A percentile compares a stretch with the other conserved stretches of the same genome.
Evolutionary conservation across 2,888 invertebrate genomes (phyloP).

Genomic region (Rhamphomyia laevipes): DNA sequence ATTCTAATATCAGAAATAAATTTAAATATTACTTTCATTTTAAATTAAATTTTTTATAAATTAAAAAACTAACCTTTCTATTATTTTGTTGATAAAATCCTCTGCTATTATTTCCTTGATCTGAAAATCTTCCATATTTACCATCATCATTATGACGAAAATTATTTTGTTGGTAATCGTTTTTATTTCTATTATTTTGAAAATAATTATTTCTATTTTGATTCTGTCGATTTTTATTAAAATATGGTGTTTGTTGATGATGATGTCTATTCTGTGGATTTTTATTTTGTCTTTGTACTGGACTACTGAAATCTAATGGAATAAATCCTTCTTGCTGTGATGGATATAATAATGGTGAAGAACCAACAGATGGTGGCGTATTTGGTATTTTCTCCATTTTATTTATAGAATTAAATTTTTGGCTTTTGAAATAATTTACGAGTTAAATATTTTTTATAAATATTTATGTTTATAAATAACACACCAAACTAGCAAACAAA

Average conservation of each 20-base stretch:
- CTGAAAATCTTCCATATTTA: conserved; percentile 1
- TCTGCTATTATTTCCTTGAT: neutral
- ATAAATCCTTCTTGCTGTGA: conserved; percentile 29
- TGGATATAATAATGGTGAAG: conserved; percentile 23
- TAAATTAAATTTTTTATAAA: no score
- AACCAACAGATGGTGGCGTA: neutral
- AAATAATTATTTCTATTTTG: conserved; percentile 8
- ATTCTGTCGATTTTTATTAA: conserved; percentile 11
- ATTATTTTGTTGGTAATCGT: conserved; percentile 3
- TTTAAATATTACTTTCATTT: neutral
- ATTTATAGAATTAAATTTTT: no score
- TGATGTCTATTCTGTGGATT: neutral
- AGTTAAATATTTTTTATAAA: no score
- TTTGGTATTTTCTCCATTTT: no score
- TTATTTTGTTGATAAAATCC: neutral
- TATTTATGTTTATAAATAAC: no score
- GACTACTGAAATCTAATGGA: conserved; percentile 24
- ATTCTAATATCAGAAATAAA: neutral
- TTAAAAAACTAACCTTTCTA: neutral
- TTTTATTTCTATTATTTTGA: conserved; percentile 10
- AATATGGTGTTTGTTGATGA: neutral
- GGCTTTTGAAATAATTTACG: no score
- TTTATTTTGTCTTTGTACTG: conserved; percentile 5
- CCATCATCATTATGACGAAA: conserved; percentile 10
- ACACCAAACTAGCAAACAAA: no score